phyloP scores from a whole-genome alignment of 1,140 invertebrate genomes.

The Zophobas atratus region DNA sequence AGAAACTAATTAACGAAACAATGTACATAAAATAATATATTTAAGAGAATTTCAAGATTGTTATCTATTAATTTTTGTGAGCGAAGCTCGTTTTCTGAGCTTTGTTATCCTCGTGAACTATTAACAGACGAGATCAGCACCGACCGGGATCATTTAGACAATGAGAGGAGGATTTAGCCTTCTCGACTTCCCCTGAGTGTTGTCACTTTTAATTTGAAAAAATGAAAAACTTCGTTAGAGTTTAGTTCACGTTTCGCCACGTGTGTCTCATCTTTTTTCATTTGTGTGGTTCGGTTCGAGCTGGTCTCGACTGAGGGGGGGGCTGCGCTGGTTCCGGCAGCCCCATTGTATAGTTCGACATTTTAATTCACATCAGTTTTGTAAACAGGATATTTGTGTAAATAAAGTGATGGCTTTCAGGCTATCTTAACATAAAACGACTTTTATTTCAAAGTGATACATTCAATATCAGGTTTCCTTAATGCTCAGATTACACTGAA shows the following conservation, averaged over 20 bases:
- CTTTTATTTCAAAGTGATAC: constrained; percentile 5
- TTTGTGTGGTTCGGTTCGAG: constrained; percentile 54
- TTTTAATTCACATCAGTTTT: constrained; percentile 65
- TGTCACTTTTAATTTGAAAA: constrained; percentile 54
- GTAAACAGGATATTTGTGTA: constrained; percentile 66
- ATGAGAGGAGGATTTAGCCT: constrained; percentile 63
- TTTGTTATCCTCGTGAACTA: constrained; percentile 40
- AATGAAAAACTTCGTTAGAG: constrained; percentile 34
- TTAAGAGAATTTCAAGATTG: constrained; percentile 42
- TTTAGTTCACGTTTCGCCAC: constrained; percentile 31
- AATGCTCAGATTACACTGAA: too few species aligned
- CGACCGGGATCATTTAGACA: constrained; percentile 50
- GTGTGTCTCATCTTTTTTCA: constrained; percentile 44
- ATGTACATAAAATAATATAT: constrained; percentile 57
- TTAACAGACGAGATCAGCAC: constrained; percentile 51
- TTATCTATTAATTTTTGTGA: constrained; percentile 33
- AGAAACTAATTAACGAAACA: constrained; percentile 52
- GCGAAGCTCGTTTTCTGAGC: constrained; percentile 42
- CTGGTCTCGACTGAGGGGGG: constrained; percentile 59
- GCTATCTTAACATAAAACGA: constrained; percentile 56
- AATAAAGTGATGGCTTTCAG: constrained; percentile 62
- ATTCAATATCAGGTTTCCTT: too few species aligned
- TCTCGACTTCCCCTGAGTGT: constrained; percentile 62
- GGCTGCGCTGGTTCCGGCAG: constrained; percentile 57
- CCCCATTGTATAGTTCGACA: constrained; percentile 60